These are phyloP conservation scores for Gortyna flavago DNA, from an alignment of 2,888 invertebrate species.

Conservation along the genomic window DNA sequence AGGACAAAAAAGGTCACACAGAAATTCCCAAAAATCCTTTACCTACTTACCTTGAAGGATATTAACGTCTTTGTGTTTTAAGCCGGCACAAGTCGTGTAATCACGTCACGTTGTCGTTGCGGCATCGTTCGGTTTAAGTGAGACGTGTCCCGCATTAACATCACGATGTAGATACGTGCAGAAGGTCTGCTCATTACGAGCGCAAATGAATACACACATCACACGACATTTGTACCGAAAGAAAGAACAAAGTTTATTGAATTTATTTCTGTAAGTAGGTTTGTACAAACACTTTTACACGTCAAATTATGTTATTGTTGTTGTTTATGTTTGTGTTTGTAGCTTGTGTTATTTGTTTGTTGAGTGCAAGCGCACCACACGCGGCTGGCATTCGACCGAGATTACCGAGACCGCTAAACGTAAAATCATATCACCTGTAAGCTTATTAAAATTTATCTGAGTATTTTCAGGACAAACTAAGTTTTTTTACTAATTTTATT, in stretches of 20 bases:
- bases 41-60: conserved; percentile 33
- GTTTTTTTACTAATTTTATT: too few relatives aligned
- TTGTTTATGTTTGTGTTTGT: too few relatives aligned
- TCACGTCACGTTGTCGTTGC: conserved; percentile 65
- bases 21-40: conserved; percentile 35
- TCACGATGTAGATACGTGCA: neutral
- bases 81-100: conserved; percentile 54
- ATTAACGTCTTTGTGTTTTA: conserved; percentile 59
- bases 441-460: too few relatives aligned
- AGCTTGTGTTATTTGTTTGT: too few relatives aligned
- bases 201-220: neutral
- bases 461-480: too few relatives aligned
- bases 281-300: too few relatives aligned
- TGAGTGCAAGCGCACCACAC: too few relatives aligned
- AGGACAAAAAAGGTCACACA: neutral
- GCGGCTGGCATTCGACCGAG: neutral
- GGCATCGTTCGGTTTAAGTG: conserved; percentile 63
- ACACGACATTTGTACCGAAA: neutral
- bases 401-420: neutral
- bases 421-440: too few relatives aligned
- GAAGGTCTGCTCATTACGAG: neutral
- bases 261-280: too few relatives aligned
- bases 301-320: too few relatives aligned
- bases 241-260: too few relatives aligned
- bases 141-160: conserved; percentile 74